These are phyloP conservation scores for Thamnophis sirtalis DNA, from an alignment of 2,113 vertebrate species.

Conservation along the genomic window DNA sequence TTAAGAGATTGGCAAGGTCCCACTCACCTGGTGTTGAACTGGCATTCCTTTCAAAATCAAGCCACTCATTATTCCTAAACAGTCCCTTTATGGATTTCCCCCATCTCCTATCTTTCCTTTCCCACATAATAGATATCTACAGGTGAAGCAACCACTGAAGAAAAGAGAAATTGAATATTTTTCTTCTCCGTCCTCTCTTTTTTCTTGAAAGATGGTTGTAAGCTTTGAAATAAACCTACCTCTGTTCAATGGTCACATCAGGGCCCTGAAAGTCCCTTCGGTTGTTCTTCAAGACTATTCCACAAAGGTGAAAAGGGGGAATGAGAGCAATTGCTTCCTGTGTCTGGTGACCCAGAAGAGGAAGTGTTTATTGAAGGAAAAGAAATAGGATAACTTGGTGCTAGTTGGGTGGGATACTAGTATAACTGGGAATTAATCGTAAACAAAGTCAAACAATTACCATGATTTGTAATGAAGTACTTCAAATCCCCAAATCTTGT, in stretches of 20 bases:
- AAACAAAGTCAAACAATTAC: background rate
- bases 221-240: background rate
- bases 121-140: background rate
- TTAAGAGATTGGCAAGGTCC: background rate
- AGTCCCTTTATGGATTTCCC: background rate
- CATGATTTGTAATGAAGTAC: background rate
- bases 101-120: no score
- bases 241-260: background rate
- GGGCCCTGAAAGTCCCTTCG: no score
- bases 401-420: background rate
- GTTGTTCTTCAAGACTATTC: no score
- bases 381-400: background rate
- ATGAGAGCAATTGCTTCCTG: background rate
- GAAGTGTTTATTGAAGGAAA: background rate
- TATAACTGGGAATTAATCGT: background rate
- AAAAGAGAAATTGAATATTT: background rate
- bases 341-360: background rate
- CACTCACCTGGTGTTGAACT: background rate
- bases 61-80: background rate
- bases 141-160: background rate
- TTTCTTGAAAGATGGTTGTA: background rate
- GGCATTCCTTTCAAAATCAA: background rate
- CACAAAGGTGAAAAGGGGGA: background rate
- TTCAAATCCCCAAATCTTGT: background rate
- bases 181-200: background rate